Base-by-base conservation (phyloP, 2,113 vertebrate genomes). In the Antennarius striatus region DNA sequence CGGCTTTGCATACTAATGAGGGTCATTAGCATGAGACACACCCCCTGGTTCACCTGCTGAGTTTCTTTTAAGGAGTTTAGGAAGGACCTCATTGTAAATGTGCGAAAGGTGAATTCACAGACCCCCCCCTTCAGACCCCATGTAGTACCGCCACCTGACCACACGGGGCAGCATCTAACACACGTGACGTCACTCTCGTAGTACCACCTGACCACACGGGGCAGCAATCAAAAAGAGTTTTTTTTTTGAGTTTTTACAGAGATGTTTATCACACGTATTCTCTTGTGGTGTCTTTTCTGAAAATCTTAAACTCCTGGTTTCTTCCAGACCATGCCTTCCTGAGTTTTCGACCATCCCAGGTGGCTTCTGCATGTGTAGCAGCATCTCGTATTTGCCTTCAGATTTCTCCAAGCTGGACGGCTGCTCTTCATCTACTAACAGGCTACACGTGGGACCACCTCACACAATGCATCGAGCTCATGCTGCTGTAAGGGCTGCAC, bases 301-400 rank as follows among this genome's bases (percentile, higher is more conserved):
- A 10, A 40, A 7, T 40, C 6, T 40, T 7, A 7, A 40, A 40
- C 39, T 40, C 5, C 3, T 39, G n/a, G 22, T 2, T 60, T 54
- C 30, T 65, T 69, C 50, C 43, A 98, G 96, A 98, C 84, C 94
- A 95, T 4, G 63, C 91, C 75, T 98, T 97, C 85, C 92, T 96
- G 62, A 92, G 88, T 81, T 98, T 98, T 87, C 92, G 93, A 71
- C 95, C 96, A 9, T 98, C 96, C 40, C 84, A 96, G 88, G 93
- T 96, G 4, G 95, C 96, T 1, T 95, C 96, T 1, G 94, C 96
- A 2, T 96, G 95, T 11, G 85, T 98, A 0, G 94, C 94, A 0
- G 93, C 95, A 3, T 94, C 96, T 8, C 93, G 96, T 15, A 93
- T 96, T 85, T 98, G 95, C 75, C 93, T 96, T 81, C 94, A 95